phyloP scores from a whole-genome alignment of 1,140 invertebrate species.

The Monomorium pharaonis region DNA sequence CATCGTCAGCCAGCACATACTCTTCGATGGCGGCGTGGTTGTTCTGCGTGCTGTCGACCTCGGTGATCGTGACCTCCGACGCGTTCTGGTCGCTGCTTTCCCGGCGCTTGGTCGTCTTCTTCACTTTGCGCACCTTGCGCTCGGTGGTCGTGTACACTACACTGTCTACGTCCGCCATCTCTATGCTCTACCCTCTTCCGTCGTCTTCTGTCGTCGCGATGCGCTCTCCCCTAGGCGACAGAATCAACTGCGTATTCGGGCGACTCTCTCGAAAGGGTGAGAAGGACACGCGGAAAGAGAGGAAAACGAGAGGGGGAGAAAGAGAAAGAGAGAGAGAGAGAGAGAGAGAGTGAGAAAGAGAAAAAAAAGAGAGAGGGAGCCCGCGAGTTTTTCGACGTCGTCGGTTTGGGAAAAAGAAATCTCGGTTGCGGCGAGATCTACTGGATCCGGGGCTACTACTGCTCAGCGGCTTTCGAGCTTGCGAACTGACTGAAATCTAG shows the following conservation, averaged over 20 bases:
- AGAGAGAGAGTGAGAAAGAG: background rate
- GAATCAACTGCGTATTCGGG: conserved; percentile 23
- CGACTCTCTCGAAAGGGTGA: conserved; percentile 25
- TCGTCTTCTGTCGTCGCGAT: conserved; percentile 43
- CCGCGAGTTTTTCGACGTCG: conserved; percentile 38
- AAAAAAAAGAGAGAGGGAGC: background rate
- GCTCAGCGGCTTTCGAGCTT: conserved; percentile 82
- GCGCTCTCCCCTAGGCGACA: conserved; percentile 33
- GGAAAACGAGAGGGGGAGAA: background rate
- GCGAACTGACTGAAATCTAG: conserved; percentile 86
- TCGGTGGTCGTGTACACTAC: conserved; percentile 93
- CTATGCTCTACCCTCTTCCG: conserved; percentile 33
- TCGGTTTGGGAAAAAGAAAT: conserved; percentile 57
- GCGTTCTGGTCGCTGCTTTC: conserved; percentile 89
- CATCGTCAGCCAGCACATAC: conserved; percentile 90
- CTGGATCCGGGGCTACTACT: conserved; percentile 60
- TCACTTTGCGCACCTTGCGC: conserved; percentile 95
- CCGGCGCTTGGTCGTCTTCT: conserved; percentile 93
- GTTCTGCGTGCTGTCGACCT: conserved; percentile 90
- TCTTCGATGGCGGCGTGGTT: conserved; percentile 88
- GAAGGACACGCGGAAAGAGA: background rate
- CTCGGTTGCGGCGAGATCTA: conserved; percentile 43
- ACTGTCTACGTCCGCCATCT: conserved; percentile 94
- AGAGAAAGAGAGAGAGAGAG: background rate
- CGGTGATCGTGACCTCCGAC: conserved; percentile 91